phyloP scores from a whole-genome alignment of 2,797 vertebrate genomes.

The Hydrolagus colliei region DNA sequence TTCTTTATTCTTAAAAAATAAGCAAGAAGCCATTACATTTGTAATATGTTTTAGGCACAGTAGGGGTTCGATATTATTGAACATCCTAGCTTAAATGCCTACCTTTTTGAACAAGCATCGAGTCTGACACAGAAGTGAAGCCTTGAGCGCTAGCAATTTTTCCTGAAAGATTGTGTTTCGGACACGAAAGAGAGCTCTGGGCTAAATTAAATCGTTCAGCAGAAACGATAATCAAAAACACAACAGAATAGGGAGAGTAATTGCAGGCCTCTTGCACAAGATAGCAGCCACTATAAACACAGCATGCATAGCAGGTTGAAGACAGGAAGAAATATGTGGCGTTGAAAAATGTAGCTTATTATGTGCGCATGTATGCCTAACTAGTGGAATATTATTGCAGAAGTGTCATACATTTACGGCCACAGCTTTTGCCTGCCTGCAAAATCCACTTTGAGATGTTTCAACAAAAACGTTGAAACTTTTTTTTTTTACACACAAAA shows the following conservation, averaged over 20 bases:
- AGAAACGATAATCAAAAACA: conserved; percentile 2
- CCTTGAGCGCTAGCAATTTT: neutral
- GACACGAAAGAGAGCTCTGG: neutral
- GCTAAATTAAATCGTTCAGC: conserved; percentile 7
- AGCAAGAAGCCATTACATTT: neutral
- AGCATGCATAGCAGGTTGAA: neutral
- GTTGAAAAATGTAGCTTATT: neutral
- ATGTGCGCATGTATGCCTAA: neutral
- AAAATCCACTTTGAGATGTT: no score
- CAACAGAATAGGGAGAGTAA: conserved; percentile 16
- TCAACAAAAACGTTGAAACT: no score
- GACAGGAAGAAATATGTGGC: neutral
- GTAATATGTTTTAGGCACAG: neutral
- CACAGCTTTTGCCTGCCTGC: no score
- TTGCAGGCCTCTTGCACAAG: neutral
- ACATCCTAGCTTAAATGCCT: neutral
- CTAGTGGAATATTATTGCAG: no score
- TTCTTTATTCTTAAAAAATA: neutral
- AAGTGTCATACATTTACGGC: no score
- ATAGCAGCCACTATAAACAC: neutral
- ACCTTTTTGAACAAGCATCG: conserved; percentile 2
- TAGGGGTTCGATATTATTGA: neutral
- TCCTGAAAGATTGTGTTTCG: neutral
- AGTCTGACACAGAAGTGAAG: neutral
- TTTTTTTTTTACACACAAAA: no score